Conservation (phyloP, 37 sponge, comb jelly and placozoan species). For the Bolinopsis microptera region DNA sequence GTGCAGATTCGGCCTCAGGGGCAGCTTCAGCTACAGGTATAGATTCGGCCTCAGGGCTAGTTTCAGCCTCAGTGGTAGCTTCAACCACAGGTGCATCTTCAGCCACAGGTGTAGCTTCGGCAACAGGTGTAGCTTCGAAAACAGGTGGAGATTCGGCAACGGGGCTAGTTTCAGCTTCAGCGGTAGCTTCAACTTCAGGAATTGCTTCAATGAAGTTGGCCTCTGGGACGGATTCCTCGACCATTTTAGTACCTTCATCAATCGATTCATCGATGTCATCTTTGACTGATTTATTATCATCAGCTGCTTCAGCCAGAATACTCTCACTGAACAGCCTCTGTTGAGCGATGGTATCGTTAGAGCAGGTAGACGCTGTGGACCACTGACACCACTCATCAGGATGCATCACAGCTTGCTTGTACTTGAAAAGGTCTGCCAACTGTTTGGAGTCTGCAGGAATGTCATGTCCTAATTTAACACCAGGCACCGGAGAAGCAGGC, state of each 20-base stretch:
- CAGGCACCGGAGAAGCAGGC: background rate
- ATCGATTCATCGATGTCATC: background rate
- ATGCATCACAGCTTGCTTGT: background rate
- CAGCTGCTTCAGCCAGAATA: background rate
- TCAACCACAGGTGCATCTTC: too few relatives aligned
- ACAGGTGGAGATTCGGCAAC: background rate
- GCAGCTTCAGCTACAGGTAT: background rate
- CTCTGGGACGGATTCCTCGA: background rate
- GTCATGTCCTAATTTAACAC: too few relatives aligned
- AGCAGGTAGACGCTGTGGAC: slow-evolving; percentile 59
- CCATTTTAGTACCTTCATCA: background rate
- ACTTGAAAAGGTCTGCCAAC: background rate
- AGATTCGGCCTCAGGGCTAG: background rate
- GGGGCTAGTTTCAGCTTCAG: too few relatives aligned
- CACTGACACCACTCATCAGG: slow-evolving; percentile 22
- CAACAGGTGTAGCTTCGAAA: background rate
- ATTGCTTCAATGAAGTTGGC: background rate
- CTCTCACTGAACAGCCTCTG: slow-evolving; percentile 43
- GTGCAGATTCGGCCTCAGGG: background rate
- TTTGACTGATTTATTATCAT: background rate
- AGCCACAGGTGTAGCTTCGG: too few relatives aligned
- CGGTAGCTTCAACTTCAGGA: too few relatives aligned
- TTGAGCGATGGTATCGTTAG: slow-evolving; percentile 32
- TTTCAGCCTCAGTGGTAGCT: background rate
- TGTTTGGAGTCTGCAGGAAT: background rate